A percentile compares a stretch with the other conserved stretches of the same genome.
Evolutionary conservation across 37 sponge, comb jelly and placozoan genomes (phyloP).

Genomic region (Oopsacas minuta): DNA sequence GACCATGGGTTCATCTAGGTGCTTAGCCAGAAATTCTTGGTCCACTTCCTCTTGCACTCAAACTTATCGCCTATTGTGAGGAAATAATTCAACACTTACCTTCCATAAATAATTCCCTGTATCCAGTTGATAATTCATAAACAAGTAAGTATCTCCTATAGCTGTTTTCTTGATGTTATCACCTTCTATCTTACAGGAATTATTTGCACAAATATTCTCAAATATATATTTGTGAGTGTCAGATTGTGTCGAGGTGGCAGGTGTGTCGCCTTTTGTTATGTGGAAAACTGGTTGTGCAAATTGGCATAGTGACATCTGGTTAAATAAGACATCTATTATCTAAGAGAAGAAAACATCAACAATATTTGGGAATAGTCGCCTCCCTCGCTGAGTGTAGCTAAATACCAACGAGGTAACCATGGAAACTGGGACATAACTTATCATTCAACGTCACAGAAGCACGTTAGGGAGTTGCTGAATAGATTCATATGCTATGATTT

Average conservation of each 20-base stretch:
- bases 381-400: no score
- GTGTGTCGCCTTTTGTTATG: neutral
- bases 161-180: neutral
- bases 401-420: no score
- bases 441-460: no score
- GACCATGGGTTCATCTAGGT: no score
- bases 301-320: neutral
- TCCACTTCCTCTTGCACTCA: no score
- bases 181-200: neutral
- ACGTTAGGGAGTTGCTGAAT: no score
- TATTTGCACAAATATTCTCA: neutral
- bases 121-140: neutral
- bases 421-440: no score
- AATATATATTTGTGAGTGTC: neutral
- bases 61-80: no score
- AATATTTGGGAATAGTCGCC: no score
- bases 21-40: no score
- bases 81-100: no score
- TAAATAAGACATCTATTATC: neutral
- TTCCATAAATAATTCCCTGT: neutral
- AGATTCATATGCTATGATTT: no score
- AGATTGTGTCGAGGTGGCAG: neutral
- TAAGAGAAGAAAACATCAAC: neutral
- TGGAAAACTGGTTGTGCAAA: slow-evolving; percentile 3
- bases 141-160: neutral